A percentile compares a stretch with the other conserved stretches of the same genome.
phyloP scores from a whole-genome alignment of 2,888 invertebrate genomes.

The Lagria hirta region DNA sequence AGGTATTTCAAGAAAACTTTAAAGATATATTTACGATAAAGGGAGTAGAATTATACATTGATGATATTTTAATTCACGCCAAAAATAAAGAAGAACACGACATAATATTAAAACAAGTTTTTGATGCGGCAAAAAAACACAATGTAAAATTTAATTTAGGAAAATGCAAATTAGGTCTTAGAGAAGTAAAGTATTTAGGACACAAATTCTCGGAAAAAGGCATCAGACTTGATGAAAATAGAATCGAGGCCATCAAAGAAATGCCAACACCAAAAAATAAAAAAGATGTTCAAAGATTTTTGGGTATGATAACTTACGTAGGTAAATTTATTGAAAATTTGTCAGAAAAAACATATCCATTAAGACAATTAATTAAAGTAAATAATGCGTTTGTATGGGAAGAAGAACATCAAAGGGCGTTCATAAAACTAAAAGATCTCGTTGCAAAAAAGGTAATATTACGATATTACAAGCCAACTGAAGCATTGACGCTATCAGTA shows the following conservation, averaged over 20 bases:
- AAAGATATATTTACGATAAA: slow-evolving; percentile 10
- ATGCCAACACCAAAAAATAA: slow-evolving; percentile 33
- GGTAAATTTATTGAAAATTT: slow-evolving; percentile 27
- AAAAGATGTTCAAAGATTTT: slow-evolving; percentile 35
- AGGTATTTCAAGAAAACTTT: slow-evolving; percentile 21
- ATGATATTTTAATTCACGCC: slow-evolving; percentile 27
- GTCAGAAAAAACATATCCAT: slow-evolving; percentile 23
- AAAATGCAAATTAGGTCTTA: slow-evolving; percentile 31
- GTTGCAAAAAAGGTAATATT: slow-evolving; percentile 20
- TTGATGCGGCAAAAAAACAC: slow-evolving; percentile 25
- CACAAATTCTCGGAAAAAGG: slow-evolving; percentile 30
- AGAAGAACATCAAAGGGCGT: slow-evolving; percentile 20
- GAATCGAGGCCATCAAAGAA: slow-evolving; percentile 30
- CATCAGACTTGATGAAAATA: slow-evolving; percentile 28
- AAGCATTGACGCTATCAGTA: slow-evolving; percentile 25
- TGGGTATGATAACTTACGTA: slow-evolving; percentile 40
- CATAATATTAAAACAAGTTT: slow-evolving; percentile 26
- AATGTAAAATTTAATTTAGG: slow-evolving; percentile 32
- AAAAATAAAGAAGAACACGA: slow-evolving; percentile 23
- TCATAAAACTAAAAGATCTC: slow-evolving; percentile 22
- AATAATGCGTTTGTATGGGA: slow-evolving; percentile 30
- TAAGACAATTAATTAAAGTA: slow-evolving; percentile 25
- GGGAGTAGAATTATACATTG: too few relatives aligned
- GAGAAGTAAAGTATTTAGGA: slow-evolving; percentile 32
- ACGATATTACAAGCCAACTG: slow-evolving; percentile 17